Conservation (phyloP, 1,140 invertebrate species). For the Bombus haemorrhoidalis region DNA sequence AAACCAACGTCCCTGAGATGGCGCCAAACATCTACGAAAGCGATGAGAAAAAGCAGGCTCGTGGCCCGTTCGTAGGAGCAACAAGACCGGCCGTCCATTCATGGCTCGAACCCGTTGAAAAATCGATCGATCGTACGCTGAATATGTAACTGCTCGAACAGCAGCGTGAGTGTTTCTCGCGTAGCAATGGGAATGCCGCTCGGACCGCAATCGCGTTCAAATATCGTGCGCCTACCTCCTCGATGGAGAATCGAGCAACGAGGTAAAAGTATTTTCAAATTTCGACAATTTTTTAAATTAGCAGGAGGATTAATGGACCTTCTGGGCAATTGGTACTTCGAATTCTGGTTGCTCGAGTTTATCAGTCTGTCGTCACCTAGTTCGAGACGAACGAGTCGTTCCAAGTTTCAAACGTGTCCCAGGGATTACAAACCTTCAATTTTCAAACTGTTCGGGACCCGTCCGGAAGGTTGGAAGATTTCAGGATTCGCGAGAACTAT, state of each 20-base stretch:
- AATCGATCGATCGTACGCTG: constrained; percentile 55
- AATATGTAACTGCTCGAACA: constrained; percentile 49
- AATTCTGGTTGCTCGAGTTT: not conserved
- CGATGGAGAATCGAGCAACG: too few relatives aligned
- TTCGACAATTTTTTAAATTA: not conserved
- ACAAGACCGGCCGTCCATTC: constrained; percentile 60
- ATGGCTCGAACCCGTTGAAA: constrained; percentile 65
- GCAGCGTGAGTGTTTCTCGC: constrained; percentile 58
- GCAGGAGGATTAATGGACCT: not conserved
- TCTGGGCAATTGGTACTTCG: not conserved
- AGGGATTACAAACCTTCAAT: constrained; percentile 12
- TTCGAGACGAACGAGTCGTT: constrained; percentile 3
- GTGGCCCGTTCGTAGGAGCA: constrained; percentile 33
- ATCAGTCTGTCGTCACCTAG: too few relatives aligned
- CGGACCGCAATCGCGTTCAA: not conserved
- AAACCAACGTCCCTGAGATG: constrained; percentile 17
- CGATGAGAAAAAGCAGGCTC: constrained; percentile 25
- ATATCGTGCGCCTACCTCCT: too few relatives aligned
- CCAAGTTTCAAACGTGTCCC: not conserved
- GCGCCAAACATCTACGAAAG: constrained; percentile 57
- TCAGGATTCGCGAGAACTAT: not conserved
- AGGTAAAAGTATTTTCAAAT: too few relatives aligned
- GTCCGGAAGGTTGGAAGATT: not conserved
- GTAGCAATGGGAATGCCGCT: not conserved
- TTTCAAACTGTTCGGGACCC: not conserved